Conservation (phyloP, 2,113 vertebrate genomes). For the Trogon surrucura region DNA sequence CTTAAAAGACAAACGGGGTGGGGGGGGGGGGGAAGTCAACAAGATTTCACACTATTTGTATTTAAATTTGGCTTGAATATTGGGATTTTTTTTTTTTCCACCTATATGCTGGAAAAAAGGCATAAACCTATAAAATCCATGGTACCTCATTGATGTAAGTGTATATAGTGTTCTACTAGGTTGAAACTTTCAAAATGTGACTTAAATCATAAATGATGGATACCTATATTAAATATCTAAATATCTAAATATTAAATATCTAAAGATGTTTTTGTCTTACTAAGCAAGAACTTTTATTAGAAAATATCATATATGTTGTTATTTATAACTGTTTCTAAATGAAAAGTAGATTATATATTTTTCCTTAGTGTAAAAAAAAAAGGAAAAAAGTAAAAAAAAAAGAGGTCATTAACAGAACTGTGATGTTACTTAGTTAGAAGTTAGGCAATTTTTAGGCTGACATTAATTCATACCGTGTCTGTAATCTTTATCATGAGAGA, state of each 20-base stretch:
- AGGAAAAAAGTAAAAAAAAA: background rate
- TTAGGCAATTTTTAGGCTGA: background rate
- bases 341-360: background rate
- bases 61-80: background rate
- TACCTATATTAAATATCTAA: background rate
- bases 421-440: background rate
- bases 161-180: background rate
- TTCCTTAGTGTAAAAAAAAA: background rate
- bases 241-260: too few relatives aligned
- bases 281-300: background rate
- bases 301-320: background rate
- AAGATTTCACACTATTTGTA: background rate
- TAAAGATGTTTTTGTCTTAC: background rate
- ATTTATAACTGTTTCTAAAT: background rate
- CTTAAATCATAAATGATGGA: background rate
- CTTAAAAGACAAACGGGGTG: background rate
- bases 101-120: background rate
- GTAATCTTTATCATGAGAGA: conserved; percentile 22
- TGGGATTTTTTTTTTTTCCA: fast-evolving
- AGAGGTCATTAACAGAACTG: background rate
- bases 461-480: background rate
- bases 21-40: background rate
- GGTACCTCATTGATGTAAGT: background rate
- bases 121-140: background rate
- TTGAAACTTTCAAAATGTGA: background rate